These are phyloP conservation scores for Meandrusa payeni DNA, from an alignment of 2,888 invertebrate genomes.

Conservation along the genomic window DNA sequence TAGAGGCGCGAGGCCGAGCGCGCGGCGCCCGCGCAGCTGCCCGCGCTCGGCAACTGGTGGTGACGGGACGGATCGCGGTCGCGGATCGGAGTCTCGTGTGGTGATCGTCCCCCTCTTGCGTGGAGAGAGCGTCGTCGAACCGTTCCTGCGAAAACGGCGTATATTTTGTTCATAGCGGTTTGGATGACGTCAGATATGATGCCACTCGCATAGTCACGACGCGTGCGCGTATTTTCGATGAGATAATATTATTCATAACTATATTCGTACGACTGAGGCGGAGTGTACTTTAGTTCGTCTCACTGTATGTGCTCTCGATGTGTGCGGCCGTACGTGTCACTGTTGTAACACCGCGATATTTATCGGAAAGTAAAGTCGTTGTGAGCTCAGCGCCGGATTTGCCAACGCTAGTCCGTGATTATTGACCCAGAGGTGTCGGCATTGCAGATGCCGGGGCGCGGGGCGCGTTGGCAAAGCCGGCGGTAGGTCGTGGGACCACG, in stretches of 20 bases:
- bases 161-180: slow-evolving; percentile 27
- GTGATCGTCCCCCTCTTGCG: too few species aligned
- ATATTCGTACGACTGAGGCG: slow-evolving; percentile 37
- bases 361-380: slow-evolving; percentile 58
- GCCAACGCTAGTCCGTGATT: slow-evolving; percentile 48
- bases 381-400: slow-evolving; percentile 51
- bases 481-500: slow-evolving; percentile 36
- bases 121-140: too few species aligned
- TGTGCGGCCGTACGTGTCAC: background rate
- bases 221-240: background rate
- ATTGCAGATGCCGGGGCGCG: slow-evolving; percentile 76
- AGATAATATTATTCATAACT: slow-evolving; percentile 22
- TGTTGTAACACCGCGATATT: slow-evolving; percentile 42
- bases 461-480: slow-evolving; percentile 49
- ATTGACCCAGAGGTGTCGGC: slow-evolving; percentile 75
- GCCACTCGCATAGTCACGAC: too few species aligned
- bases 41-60: slow-evolving; percentile 31
- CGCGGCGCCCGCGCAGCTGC: slow-evolving; percentile 39
- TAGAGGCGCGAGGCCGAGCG: slow-evolving; percentile 68
- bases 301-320: slow-evolving; percentile 25
- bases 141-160: too few species aligned
- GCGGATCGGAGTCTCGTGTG: too few species aligned
- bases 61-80: slow-evolving; percentile 11
- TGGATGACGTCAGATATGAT: too few species aligned
- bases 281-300: background rate